Percentiles rank a stretch among this genome's conserved stretches.
These are phyloP conservation scores for Oryzias woworae DNA, from an alignment of 2,113 vertebrate genomes.

Conservation along the genomic window DNA sequence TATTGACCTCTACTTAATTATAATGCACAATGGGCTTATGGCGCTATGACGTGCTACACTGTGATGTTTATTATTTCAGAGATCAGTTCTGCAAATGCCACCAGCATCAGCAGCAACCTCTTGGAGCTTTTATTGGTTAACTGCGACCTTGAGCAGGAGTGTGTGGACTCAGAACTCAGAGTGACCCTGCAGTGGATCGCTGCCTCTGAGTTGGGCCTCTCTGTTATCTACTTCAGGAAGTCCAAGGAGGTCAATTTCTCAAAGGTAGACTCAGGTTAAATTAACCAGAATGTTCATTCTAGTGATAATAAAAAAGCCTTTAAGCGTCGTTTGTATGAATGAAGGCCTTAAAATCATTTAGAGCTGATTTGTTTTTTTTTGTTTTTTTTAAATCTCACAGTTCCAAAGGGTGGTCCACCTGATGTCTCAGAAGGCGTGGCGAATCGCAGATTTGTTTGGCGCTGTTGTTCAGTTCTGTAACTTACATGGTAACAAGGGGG, in stretches of 20 bases:
- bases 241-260: slow-evolving; percentile 85
- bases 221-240: slow-evolving; percentile 89
- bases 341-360: neutral
- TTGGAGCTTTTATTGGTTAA: slow-evolving; percentile 89
- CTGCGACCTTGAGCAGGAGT: slow-evolving; percentile 86
- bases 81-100: slow-evolving; percentile 65
- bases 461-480: slow-evolving; percentile 90
- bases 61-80: slow-evolving; percentile 72
- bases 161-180: slow-evolving; percentile 83
- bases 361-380: neutral
- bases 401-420: slow-evolving; percentile 91
- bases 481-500: slow-evolving; percentile 75
- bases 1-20: no score
- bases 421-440: slow-evolving; percentile 88
- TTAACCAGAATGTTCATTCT: neutral
- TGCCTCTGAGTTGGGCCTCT: slow-evolving; percentile 91
- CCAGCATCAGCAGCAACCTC: slow-evolving; percentile 71
- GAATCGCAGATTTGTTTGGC: slow-evolving; percentile 89
- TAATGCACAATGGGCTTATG: no score
- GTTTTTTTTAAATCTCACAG: slow-evolving; percentile 60
- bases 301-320: no score
- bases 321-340: no score
- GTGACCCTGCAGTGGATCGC: slow-evolving; percentile 94
- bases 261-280: slow-evolving; percentile 80
- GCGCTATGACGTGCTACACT: neutral